Percentiles rank a stretch among this genome's conserved stretches.
phyloP scores from a whole-genome alignment of 2,888 invertebrate genomes.

The Tanytarsus gracilentus region DNA sequence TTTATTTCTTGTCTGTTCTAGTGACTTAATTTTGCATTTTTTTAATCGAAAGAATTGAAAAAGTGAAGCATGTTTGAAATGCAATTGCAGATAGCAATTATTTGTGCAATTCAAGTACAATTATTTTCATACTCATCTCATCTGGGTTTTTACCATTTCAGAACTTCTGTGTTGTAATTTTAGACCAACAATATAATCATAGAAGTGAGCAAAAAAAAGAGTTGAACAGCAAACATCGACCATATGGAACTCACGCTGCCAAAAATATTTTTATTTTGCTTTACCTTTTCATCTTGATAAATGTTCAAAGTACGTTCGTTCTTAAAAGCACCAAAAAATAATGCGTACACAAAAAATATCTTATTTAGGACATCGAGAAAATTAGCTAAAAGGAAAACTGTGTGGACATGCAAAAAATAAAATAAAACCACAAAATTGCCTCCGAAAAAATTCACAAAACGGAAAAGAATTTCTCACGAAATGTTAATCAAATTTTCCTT shows the following conservation, averaged over 20 bases:
- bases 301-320: too few relatives aligned
- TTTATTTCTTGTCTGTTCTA: too few relatives aligned
- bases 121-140: not conserved
- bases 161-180: not conserved
- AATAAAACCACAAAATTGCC: slow-evolving; percentile 3
- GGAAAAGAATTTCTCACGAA: slow-evolving; percentile 18
- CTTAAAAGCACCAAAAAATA: too few relatives aligned
- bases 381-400: too few relatives aligned
- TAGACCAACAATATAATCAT: not conserved
- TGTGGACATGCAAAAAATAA: not conserved
- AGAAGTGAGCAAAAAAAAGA: not conserved
- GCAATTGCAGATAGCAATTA: not conserved
- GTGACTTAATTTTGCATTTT: not conserved
- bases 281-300: too few relatives aligned
- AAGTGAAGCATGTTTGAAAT: not conserved
- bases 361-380: too few relatives aligned
- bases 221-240: not conserved
- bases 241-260: not conserved
- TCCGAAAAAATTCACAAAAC: not conserved
- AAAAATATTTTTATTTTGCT: too few relatives aligned
- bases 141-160: not conserved
- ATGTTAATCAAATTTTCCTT: slow-evolving; percentile 25
- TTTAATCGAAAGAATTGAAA: not conserved
- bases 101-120: not conserved
- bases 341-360: too few relatives aligned